These are phyloP conservation scores for Gymnocheta viridis DNA, from an alignment of 2,888 invertebrate genomes.

Conservation along the genomic window DNA sequence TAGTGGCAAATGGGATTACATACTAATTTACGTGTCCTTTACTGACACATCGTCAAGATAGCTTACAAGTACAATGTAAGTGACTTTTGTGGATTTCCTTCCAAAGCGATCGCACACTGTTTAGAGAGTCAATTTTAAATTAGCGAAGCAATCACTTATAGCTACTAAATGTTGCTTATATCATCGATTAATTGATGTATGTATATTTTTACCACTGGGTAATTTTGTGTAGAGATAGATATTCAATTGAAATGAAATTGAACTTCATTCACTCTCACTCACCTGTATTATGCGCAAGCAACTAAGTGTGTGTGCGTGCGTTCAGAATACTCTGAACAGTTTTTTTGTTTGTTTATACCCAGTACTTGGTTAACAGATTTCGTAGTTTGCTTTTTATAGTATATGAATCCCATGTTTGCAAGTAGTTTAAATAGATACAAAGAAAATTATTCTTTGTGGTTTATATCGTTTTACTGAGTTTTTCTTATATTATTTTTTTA, in stretches of 20 bases:
- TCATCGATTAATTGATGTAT: too few species aligned
- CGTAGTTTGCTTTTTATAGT: too few species aligned
- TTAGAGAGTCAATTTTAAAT: too few species aligned
- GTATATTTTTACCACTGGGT: too few species aligned
- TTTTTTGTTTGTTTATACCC: not conserved
- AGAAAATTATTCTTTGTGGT: not conserved
- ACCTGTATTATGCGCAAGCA: slow-evolving; percentile 60
- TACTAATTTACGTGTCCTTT: too few species aligned
- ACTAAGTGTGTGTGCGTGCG: not conserved
- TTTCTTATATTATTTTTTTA: slow-evolving; percentile 10
- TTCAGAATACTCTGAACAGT: slow-evolving; percentile 4
- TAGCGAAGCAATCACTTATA: too few species aligned
- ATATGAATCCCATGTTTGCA: slow-evolving; percentile 36
- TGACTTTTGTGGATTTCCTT: too few species aligned
- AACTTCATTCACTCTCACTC: slow-evolving; percentile 78
- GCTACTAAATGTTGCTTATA: too few species aligned
- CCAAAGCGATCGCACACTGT: too few species aligned
- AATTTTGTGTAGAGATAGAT: slow-evolving; percentile 36
- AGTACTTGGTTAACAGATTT: slow-evolving; percentile 4
- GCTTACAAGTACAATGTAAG: too few species aligned
- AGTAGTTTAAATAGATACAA: slow-evolving; percentile 4
- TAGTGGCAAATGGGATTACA: too few species aligned
- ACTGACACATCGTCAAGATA: too few species aligned
- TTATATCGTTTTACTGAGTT: not conserved
- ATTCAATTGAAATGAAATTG: slow-evolving; percentile 72